Conservation (phyloP, 2,888 invertebrate genomes). For the Junonia oenone region DNA sequence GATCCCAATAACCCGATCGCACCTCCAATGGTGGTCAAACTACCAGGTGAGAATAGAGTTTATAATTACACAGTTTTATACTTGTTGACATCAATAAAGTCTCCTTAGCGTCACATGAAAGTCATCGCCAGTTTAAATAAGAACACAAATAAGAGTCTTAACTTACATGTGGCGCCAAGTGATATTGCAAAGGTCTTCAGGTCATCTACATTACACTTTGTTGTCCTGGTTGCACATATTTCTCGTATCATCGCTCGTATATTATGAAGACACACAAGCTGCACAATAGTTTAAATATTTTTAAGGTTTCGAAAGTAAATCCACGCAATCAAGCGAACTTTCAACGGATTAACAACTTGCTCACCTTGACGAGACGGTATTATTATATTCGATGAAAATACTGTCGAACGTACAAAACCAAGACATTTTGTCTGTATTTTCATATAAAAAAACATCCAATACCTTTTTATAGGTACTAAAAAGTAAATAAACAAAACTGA, state of each 20-base stretch:
- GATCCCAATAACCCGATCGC: constrained; percentile 69
- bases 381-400: constrained; percentile 1
- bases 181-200: constrained; percentile 34
- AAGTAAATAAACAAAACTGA: too few species aligned
- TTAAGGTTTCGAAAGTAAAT: constrained; percentile 4
- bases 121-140: constrained; percentile 18
- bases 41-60: constrained; percentile 61
- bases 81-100: background rate
- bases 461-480: too few species aligned
- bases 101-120: constrained; percentile 16
- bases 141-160: constrained; percentile 3
- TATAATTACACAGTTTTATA: background rate
- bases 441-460: too few species aligned
- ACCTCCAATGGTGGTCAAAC: constrained; percentile 78
- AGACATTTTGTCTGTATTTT: background rate
- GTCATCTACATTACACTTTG: constrained; percentile 29
- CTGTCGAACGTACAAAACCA: background rate
- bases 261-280: background rate
- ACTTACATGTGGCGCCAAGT: constrained; percentile 31
- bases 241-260: background rate
- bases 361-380: constrained; percentile 11
- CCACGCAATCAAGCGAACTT: background rate
- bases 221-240: constrained; percentile 6
- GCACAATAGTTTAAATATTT: background rate
- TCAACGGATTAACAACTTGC: constrained; percentile 8